A percentile compares a stretch with the other conserved stretches of the same genome.
phyloP scores from a whole-genome alignment of 2,113 vertebrate genomes.

The Syngnathus floridae region DNA sequence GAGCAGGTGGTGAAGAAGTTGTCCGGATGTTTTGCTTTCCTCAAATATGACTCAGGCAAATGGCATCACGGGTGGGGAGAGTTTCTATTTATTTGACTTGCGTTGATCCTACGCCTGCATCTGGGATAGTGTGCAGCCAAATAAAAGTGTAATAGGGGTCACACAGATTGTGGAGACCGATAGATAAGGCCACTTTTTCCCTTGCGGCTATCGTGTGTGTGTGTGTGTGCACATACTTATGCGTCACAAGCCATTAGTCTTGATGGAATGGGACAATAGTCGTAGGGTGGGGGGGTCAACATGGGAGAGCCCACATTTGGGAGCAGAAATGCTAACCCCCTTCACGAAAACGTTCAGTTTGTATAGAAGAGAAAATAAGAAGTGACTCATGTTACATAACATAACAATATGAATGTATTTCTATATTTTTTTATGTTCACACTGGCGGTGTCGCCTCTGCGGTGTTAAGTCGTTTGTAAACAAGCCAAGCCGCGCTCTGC shows the following conservation, averaged over 20 bases:
- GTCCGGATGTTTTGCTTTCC: not conserved
- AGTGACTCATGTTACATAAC: not conserved
- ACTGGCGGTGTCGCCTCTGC: not conserved
- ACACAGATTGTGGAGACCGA: conserved; percentile 33
- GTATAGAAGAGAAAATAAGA: not conserved
- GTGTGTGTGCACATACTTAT: not conserved
- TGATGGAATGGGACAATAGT: conserved; percentile 46
- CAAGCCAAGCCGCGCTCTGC: not conserved
- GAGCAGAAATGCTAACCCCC: not conserved
- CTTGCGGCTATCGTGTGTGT: conserved; percentile 13
- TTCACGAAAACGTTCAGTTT: not conserved
- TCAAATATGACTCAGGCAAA: conserved; percentile 3
- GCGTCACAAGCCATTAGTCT: conserved; percentile 55
- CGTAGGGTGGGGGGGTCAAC: conserved; percentile 18
- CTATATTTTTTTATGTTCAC: not conserved
- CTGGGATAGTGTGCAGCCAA: conserved; percentile 13
- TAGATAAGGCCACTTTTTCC: conserved; percentile 25
- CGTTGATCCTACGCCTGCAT: conserved; percentile 10
- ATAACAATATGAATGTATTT: not conserved
- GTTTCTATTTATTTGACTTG: conserved; percentile 11
- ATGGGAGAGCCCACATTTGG: conserved; percentile 15
- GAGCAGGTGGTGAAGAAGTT: not conserved
- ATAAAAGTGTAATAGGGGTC: conserved; percentile 37
- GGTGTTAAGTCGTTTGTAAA: not conserved
- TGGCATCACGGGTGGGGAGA: not conserved